phyloP scores from a whole-genome alignment of 2,888 invertebrate genomes.

The Gymnoscelis rufifasciata region DNA sequence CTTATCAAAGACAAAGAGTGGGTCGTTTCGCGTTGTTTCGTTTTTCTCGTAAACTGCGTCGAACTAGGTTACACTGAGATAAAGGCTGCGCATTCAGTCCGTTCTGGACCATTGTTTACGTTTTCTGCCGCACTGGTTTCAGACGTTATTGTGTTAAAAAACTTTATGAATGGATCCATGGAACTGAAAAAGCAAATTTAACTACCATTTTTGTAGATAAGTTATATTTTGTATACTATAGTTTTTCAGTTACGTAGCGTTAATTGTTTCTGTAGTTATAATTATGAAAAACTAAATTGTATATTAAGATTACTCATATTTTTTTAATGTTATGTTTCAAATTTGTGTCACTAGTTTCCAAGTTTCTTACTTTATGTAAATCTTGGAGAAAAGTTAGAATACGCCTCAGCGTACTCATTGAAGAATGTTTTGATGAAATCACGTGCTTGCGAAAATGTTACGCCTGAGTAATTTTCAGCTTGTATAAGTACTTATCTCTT shows the following conservation, averaged over 20 bases:
- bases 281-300: too few relatives aligned
- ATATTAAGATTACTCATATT: too few relatives aligned
- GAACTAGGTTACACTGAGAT: slow-evolving; percentile 62
- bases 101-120: slow-evolving; percentile 55
- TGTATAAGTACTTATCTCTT: slow-evolving; percentile 29
- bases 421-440: slow-evolving; percentile 4
- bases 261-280: too few relatives aligned
- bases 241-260: too few relatives aligned
- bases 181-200: too few relatives aligned
- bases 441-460: slow-evolving; percentile 23
- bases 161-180: slow-evolving; percentile 30
- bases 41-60: slow-evolving; percentile 41
- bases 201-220: too few relatives aligned
- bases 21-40: slow-evolving; percentile 48
- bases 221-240: too few relatives aligned
- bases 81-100: slow-evolving; percentile 51
- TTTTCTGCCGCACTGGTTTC: slow-evolving; percentile 41
- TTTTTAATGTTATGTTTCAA: too few relatives aligned
- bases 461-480: slow-evolving; percentile 30
- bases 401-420: too few relatives aligned
- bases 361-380: too few relatives aligned
- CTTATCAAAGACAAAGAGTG: slow-evolving; percentile 6
- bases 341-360: too few relatives aligned
- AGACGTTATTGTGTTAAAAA: slow-evolving; percentile 43
- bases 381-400: too few relatives aligned